phyloP scores from a whole-genome alignment of 2,888 invertebrate species.

The Hydraecia micacea region DNA sequence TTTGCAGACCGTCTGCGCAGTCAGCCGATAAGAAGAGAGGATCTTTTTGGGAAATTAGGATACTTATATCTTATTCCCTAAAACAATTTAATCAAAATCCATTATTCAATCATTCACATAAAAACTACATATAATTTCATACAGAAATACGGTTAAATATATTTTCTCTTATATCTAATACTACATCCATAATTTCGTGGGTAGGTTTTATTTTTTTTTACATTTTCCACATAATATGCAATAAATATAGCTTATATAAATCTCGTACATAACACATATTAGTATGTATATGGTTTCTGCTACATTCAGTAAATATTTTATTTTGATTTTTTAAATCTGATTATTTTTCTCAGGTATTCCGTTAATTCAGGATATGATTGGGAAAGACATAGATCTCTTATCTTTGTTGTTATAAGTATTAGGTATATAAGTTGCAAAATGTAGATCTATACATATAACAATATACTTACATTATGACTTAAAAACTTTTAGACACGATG shows the following conservation, averaged over 20 bases:
- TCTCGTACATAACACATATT: constrained; percentile 80
- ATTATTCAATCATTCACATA: constrained; percentile 89
- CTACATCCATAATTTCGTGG: constrained; percentile 87
- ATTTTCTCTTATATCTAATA: constrained; percentile 87
- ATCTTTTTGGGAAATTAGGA: constrained; percentile 73
- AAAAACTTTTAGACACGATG: constrained; percentile 60
- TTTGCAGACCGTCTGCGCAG: not conserved
- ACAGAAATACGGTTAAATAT: constrained; percentile 91
- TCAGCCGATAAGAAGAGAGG: constrained; percentile 31
- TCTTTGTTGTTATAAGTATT: constrained; percentile 54
- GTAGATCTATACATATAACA: constrained; percentile 65
- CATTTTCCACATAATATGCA: constrained; percentile 87
- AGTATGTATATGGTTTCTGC: constrained; percentile 76
- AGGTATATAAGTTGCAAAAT: constrained; percentile 65
- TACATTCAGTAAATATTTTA: constrained; percentile 84
- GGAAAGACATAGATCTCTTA: constrained; percentile 56
- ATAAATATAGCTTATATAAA: constrained; percentile 87
- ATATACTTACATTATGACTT: constrained; percentile 60
- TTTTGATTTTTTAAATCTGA: constrained; percentile 75
- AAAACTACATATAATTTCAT: constrained; percentile 91
- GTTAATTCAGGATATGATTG: constrained; percentile 87
- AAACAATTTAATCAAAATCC: constrained; percentile 89
- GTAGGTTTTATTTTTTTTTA: constrained; percentile 85
- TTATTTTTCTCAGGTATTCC: constrained; percentile 86
- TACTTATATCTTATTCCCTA: constrained; percentile 82